Conservation (phyloP, 30 jellyfish, hydroid and myxozoan species). For the Pelagia noctiluca region DNA sequence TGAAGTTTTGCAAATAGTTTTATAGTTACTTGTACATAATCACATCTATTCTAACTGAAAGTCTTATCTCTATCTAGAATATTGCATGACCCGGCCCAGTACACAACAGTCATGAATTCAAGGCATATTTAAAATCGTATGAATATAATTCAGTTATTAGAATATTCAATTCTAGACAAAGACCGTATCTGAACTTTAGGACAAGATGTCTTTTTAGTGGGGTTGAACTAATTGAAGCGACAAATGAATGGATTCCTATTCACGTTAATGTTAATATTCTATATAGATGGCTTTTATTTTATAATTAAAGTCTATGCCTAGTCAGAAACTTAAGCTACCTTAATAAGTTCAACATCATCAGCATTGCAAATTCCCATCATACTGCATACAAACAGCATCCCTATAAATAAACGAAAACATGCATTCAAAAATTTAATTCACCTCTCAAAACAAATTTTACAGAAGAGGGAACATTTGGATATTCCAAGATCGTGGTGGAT, state of each 20-base stretch:
- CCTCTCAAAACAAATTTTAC: not conserved
- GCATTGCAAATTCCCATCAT: conserved; percentile 75
- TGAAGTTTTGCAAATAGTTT: too few species aligned
- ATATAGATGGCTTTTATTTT: not conserved
- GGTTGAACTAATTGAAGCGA: too few species aligned
- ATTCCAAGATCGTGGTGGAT: too few species aligned
- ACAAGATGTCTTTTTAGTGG: not conserved
- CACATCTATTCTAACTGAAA: too few species aligned
- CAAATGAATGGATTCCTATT: too few species aligned
- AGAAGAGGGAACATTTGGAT: not conserved
- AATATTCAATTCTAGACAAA: too few species aligned
- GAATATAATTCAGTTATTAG: not conserved
- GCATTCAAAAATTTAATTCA: not conserved
- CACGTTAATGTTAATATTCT: not conserved
- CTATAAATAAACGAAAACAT: not conserved
- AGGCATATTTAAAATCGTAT: too few species aligned
- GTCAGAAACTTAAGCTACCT: conserved; percentile 20
- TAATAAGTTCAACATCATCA: conserved; percentile 74
- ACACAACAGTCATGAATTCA: too few species aligned
- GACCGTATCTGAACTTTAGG: not conserved
- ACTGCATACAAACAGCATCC: conserved; percentile 68
- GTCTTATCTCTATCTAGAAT: too few species aligned
- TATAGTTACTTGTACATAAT: too few species aligned
- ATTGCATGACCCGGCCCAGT: too few species aligned
- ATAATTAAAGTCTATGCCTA: too few species aligned